Evolutionary conservation across 2,797 vertebrate genomes (phyloP).

Genomic region (Lepus townsendii): DNA sequence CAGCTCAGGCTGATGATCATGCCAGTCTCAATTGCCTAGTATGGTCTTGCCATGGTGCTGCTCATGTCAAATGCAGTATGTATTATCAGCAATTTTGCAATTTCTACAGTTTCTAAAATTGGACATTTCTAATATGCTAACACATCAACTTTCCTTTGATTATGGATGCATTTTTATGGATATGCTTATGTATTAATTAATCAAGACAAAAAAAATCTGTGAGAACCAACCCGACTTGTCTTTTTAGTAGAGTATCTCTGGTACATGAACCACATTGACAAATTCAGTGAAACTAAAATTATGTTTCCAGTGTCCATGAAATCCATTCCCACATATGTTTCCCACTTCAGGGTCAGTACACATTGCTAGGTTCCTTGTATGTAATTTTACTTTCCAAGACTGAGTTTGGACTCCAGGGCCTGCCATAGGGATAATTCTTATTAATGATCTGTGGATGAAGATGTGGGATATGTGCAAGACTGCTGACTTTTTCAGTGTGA

Average conservation of each 20-base stretch:
- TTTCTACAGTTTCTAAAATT: constrained; percentile 20
- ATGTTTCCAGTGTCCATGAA: neutral
- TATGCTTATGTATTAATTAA: neutral
- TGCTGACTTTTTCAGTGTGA: neutral
- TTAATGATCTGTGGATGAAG: neutral
- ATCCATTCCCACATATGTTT: neutral
- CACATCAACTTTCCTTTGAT: neutral
- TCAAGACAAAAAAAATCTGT: neutral
- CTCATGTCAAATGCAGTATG: neutral
- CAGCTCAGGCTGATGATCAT: neutral
- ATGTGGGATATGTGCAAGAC: neutral
- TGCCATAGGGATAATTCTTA: neutral
- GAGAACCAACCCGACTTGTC: neutral
- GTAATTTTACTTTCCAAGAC: constrained; percentile 6
- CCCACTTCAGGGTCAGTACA: neutral
- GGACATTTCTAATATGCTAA: constrained; percentile 5
- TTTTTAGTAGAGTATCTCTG: neutral
- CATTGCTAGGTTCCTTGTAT: neutral
- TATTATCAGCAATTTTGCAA: neutral
- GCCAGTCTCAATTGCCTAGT: neutral
- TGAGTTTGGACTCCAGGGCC: neutral
- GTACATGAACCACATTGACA: neutral
- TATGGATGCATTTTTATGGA: neutral
- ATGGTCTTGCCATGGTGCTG: neutral
- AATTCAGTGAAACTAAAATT: neutral